These are phyloP conservation scores for Melanotaenia nigrans DNA, from an alignment of 2,797 vertebrate genomes.

Conservation along the genomic window DNA sequence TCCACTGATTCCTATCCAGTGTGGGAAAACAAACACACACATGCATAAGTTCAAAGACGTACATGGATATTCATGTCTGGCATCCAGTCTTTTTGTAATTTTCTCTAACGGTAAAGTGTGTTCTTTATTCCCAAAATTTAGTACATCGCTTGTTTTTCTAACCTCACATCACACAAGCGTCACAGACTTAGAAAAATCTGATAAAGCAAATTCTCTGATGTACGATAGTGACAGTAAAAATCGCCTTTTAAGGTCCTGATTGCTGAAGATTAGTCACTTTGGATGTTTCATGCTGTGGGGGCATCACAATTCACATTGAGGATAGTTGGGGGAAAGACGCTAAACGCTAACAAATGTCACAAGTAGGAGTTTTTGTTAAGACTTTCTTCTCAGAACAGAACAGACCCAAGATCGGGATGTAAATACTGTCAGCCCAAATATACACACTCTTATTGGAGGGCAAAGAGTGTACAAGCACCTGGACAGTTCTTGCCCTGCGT, in stretches of 20 bases:
- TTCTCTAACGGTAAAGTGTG: not conserved
- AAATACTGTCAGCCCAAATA: slow-evolving; percentile 70
- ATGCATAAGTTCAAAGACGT: slow-evolving; percentile 20
- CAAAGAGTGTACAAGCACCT: slow-evolving; percentile 38
- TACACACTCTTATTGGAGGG: slow-evolving; percentile 56
- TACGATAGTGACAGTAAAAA: slow-evolving; percentile 18
- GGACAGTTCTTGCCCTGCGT: slow-evolving; percentile 10
- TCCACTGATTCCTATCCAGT: slow-evolving; percentile 64
- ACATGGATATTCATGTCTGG: not conserved
- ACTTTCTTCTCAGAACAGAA: slow-evolving; percentile 51
- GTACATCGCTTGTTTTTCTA: slow-evolving; percentile 5
- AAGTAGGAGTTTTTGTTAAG: slow-evolving; percentile 57
- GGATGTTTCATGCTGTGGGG: slow-evolving; percentile 39
- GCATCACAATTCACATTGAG: slow-evolving; percentile 32
- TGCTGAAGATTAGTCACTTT: slow-evolving; percentile 55
- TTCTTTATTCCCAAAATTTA: not conserved
- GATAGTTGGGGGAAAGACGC: slow-evolving; percentile 21
- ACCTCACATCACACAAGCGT: not conserved
- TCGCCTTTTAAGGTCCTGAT: slow-evolving; percentile 75
- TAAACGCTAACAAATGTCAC: slow-evolving; percentile 60
- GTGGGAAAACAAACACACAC: slow-evolving; percentile 79
- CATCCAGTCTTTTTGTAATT: not conserved
- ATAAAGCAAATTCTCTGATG: slow-evolving; percentile 49
- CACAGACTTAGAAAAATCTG: slow-evolving; percentile 29
- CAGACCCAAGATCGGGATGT: slow-evolving; percentile 45